Conservation (phyloP, 1,140 invertebrate species). For the Plutomurus gul region DNA sequence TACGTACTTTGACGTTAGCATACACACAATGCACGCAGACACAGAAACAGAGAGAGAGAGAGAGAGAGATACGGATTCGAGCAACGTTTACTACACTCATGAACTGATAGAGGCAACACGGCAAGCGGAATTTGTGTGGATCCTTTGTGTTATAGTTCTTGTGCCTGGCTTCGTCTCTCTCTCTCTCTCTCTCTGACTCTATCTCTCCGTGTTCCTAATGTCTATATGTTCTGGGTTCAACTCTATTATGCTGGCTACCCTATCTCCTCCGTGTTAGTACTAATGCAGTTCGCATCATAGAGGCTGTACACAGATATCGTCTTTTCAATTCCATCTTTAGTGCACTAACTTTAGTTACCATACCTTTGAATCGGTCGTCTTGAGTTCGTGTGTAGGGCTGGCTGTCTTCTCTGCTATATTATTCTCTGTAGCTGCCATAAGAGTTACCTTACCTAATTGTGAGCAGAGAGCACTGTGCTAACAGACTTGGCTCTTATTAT, state of each 20-base stretch:
- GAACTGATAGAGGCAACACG: constrained; percentile 37
- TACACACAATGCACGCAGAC: background rate
- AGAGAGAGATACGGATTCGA: background rate
- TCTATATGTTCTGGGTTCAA: background rate
- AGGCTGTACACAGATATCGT: background rate
- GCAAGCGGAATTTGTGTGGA: constrained; percentile 47
- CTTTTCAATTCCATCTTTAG: background rate
- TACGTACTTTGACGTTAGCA: background rate
- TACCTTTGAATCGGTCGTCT: background rate
- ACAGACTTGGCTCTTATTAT: background rate
- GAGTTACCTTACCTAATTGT: no score
- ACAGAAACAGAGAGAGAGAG: background rate
- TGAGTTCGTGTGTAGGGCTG: background rate
- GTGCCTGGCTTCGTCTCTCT: background rate
- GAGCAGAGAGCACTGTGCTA: no score
- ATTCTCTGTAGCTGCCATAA: no score
- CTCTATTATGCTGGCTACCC: no score
- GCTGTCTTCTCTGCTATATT: background rate
- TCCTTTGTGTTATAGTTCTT: constrained; percentile 22
- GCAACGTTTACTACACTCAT: background rate
- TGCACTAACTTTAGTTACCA: background rate
- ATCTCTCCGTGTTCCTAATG: background rate
- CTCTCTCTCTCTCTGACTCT: background rate
- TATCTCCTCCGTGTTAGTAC: no score
- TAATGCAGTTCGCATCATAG: background rate